Base-by-base conservation (phyloP, 2,797 vertebrate species). In the Meda fulgida region DNA sequence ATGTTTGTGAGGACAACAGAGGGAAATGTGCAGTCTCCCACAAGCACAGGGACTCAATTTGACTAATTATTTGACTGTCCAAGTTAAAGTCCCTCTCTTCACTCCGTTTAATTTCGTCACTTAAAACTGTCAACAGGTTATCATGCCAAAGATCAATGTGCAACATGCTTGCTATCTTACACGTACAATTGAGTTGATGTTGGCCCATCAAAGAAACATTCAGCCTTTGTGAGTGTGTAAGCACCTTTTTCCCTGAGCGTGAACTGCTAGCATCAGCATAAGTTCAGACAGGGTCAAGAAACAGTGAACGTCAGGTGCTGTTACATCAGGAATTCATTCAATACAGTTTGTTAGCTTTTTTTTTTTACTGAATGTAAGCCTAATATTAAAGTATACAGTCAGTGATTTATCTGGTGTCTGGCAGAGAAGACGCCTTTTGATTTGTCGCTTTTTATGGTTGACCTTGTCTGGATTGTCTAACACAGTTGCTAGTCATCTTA, bases 401-500 rank as follows among this genome's bases (percentile, higher is more conserved):
- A 34, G 26, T 34, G 58, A 76, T 83, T 40, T 29, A 29, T 77
- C 18, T 51, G 63, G 1, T 80, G 63, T 69, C 78, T 53, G 60
- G n/a, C 60, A 53, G 31, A 26, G n/a, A 51, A 48, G 43, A 55
- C 13, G 16, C 48, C 0, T 67, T 46, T 69, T 40, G n/a, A 69
- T 84, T 77, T 29, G 18, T 53, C 36, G 40, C 34, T 31, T 77
- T 69, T 67, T 55, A 21, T 7, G 6, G 10, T 5, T 69, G 82
- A 55, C 43, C 65, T 48, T 71, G 63, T 77, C 18, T 67, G 66
- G 48, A 55, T 70, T 11, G 23, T 55, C 36, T 60, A 70, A 46
- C 26, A 58, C 83, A 78, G 75, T 75, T 78, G 83, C 65, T 81
- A 13, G 66, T 78, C 48, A 46, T 78, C 65, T 46, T 84, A 58